These are phyloP conservation scores for Portevinia maculata DNA, from an alignment of 2,888 invertebrate species.

Conservation along the genomic window DNA sequence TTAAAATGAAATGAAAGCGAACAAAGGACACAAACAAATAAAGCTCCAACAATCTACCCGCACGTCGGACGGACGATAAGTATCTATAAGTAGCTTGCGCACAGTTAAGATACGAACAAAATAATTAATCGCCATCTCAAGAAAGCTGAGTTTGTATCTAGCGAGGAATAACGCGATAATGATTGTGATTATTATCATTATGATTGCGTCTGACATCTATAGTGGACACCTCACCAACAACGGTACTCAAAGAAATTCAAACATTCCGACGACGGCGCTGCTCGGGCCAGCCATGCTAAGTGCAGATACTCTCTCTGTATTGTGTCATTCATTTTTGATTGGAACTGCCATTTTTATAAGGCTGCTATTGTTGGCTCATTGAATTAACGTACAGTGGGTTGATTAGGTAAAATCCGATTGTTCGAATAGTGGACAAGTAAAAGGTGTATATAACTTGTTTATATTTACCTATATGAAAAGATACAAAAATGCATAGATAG, in stretches of 20 bases:
- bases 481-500: not conserved
- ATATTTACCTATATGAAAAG: not conserved
- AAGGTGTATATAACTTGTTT: constrained; percentile 42
- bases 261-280: constrained; percentile 4
- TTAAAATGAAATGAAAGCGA: constrained; percentile 54
- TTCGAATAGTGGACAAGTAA: constrained; percentile 56
- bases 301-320: constrained; percentile 8
- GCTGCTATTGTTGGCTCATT: constrained; percentile 36
- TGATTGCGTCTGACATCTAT: constrained; percentile 61
- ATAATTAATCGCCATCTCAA: constrained; percentile 18
- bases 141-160: constrained; percentile 57
- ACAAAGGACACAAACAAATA: constrained; percentile 11
- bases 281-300: constrained; percentile 6
- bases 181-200: constrained; percentile 60
- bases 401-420: constrained; percentile 66
- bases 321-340: constrained; percentile 29
- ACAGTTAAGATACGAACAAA: constrained; percentile 36
- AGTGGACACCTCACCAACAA: constrained; percentile 51
- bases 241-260: constrained; percentile 44
- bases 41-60: constrained; percentile 7
- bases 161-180: constrained; percentile 40
- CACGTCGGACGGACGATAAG: constrained; percentile 8
- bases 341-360: constrained; percentile 39
- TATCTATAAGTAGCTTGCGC: constrained; percentile 47
- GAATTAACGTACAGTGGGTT: constrained; percentile 60